Evolutionary conservation across 1,140 invertebrate genomes (phyloP).

Genomic region (Macrosteles quadrilineatus): DNA sequence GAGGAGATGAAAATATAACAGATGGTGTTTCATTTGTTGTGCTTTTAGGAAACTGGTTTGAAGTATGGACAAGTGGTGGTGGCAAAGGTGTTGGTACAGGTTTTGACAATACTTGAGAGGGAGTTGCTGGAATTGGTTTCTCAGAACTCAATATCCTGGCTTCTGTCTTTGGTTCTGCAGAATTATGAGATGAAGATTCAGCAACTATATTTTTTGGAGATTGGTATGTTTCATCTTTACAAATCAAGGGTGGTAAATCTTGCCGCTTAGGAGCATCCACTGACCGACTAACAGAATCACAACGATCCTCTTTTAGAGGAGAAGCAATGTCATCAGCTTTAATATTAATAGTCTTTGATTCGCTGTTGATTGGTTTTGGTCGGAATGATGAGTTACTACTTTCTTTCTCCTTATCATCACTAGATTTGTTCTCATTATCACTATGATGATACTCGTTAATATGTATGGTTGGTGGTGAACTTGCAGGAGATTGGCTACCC

Average conservation of each 20-base stretch:
- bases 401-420: not conserved
- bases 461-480: not conserved
- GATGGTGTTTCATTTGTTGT: not conserved
- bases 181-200: not conserved
- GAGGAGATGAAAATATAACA: not conserved
- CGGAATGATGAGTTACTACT: not conserved
- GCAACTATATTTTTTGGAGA: not conserved
- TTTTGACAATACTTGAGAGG: not conserved
- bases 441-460: not conserved
- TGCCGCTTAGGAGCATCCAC: not conserved
- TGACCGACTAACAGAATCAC: not conserved
- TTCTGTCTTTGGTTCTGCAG: no score
- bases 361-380: not conserved
- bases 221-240: constrained; percentile 18
- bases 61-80: constrained; percentile 20
- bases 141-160: no score
- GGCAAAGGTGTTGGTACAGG: not conserved
- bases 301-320: not conserved
- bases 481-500: not conserved
- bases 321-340: no score
- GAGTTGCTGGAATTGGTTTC: not conserved
- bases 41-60: not conserved
- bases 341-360: not conserved
- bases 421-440: not conserved
- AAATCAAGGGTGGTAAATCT: constrained; percentile 14